A percentile compares a stretch with the other conserved stretches of the same genome.
phyloP scores from a whole-genome alignment of 2,797 vertebrate species.

The Avahi laniger region DNA sequence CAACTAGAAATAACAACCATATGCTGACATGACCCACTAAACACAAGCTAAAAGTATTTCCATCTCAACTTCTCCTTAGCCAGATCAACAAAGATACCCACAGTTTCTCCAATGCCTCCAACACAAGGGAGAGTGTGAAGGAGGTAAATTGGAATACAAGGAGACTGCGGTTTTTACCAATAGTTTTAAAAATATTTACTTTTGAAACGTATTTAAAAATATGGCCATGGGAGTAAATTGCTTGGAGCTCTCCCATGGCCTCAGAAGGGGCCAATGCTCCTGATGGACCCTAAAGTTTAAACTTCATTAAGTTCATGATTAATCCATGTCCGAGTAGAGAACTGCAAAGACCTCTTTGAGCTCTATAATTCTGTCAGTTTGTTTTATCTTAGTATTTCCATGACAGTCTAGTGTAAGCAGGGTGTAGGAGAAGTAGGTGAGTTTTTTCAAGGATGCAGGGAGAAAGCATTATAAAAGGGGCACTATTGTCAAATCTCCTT shows the following conservation, averaged over 20 bases:
- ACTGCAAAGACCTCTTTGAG: background rate
- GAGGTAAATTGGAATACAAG: background rate
- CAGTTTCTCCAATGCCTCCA: background rate
- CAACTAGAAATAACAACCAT: background rate
- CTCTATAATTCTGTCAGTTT: background rate
- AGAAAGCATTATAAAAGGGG: background rate
- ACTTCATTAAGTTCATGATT: background rate
- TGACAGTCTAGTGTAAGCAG: background rate
- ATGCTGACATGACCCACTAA: background rate
- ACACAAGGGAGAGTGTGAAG: background rate
- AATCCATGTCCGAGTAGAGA: background rate
- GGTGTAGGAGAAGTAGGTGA: background rate
- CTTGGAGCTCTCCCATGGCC: background rate
- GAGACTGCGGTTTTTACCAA: background rate
- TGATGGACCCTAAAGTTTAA: background rate
- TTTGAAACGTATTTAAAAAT: conserved; percentile 9
- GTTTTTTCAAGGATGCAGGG: background rate
- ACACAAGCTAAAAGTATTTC: background rate
- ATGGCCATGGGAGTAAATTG: background rate
- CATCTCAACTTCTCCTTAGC: background rate
- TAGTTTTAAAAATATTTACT: background rate
- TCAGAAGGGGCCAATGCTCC: background rate
- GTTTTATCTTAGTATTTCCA: background rate
- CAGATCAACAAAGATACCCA: background rate
- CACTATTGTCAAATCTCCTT: background rate